These are phyloP conservation scores for Eubucco bourcierii DNA, from an alignment of 2,113 vertebrate genomes.

Conservation along the genomic window DNA sequence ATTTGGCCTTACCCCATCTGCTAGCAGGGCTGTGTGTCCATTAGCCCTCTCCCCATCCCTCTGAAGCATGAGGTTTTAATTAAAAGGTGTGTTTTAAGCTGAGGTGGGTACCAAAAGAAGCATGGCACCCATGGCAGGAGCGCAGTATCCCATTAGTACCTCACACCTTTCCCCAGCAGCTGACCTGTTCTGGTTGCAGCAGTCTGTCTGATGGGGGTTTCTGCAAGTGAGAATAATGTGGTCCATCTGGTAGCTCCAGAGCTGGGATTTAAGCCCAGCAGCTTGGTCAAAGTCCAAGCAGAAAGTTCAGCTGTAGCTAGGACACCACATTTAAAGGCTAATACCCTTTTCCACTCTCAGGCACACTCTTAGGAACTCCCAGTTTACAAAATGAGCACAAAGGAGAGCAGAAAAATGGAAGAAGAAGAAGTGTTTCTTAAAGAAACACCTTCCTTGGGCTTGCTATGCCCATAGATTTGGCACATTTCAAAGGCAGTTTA, in stretches of 20 bases:
- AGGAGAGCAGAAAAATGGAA: neutral
- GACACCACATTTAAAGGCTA: neutral
- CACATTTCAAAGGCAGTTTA: neutral
- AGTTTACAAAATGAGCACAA: neutral
- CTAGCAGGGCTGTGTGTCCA: neutral
- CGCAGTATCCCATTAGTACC: neutral
- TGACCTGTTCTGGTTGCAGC: neutral
- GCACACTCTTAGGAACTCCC: neutral
- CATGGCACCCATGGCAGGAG: neutral
- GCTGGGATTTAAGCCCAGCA: constrained; percentile 41
- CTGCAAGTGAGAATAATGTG: constrained; percentile 20
- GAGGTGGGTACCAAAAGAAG: neutral
- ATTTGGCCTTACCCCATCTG: neutral
- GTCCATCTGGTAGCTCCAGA: constrained; percentile 31
- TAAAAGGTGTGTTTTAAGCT: neutral
- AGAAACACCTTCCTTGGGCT: neutral
- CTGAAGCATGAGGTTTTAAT: neutral
- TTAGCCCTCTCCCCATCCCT: neutral
- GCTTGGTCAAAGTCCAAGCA: constrained; percentile 39
- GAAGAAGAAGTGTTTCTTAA: neutral
- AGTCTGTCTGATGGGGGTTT: neutral
- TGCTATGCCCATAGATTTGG: neutral
- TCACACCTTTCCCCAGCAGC: neutral
- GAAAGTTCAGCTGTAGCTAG: neutral
- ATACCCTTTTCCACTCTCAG: neutral